These are phyloP conservation scores for Bubo bubo DNA, from an alignment of 2,113 vertebrate species.

Conservation along the genomic window DNA sequence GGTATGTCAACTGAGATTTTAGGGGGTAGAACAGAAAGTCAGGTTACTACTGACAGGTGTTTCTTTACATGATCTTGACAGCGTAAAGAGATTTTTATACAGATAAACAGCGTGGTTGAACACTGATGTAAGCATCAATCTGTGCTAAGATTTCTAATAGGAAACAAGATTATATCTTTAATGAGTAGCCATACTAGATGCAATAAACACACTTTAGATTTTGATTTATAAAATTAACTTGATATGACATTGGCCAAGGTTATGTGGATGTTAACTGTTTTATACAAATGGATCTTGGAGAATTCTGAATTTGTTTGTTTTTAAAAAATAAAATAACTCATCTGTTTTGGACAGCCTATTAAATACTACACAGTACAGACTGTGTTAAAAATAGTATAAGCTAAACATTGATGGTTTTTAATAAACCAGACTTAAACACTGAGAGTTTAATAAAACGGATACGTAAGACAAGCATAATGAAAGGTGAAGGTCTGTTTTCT, in stretches of 20 bases:
- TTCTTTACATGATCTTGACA: background rate
- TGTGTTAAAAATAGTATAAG: conserved; percentile 45
- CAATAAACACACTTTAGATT: background rate
- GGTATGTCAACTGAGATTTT: background rate
- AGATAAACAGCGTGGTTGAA: background rate
- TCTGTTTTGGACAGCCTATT: background rate
- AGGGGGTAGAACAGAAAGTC: background rate
- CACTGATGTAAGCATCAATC: background rate
- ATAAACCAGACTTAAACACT: conserved; percentile 59
- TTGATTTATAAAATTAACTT: background rate
- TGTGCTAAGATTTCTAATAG: background rate
- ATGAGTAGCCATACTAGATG: background rate
- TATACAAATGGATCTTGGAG: background rate
- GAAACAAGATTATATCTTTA: background rate
- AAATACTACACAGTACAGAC: background rate
- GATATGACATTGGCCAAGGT: background rate
- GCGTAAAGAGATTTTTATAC: background rate
- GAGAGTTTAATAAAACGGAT: conserved; percentile 40
- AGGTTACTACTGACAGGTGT: background rate
- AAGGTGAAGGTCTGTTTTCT: conserved; percentile 63
- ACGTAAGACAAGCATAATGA: conserved; percentile 52
- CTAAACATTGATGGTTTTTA: conserved; percentile 54
- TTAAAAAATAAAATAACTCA: background rate
- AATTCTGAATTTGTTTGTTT: conserved; percentile 10
- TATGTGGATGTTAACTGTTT: background rate